phyloP scores from a whole-genome alignment of 2,113 vertebrate genomes.

The Isichthys henryi region DNA sequence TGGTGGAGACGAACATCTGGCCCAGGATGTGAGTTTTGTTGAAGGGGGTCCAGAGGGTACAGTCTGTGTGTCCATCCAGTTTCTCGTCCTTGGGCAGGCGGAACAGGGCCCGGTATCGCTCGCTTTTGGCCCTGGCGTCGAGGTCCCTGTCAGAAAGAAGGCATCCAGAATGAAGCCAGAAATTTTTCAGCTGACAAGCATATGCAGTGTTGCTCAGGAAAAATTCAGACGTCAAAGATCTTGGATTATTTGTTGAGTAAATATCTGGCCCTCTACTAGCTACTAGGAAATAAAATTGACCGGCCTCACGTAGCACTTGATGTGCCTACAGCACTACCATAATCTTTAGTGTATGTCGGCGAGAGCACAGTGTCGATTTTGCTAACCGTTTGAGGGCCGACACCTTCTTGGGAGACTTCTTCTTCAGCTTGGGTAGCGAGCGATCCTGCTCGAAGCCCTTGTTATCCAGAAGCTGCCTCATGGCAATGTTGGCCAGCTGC shows the following conservation, averaged over 20 bases:
- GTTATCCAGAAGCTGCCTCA: conserved; percentile 92
- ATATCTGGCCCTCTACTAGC: background rate
- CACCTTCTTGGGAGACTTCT: conserved; percentile 91
- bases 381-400: conserved; percentile 88
- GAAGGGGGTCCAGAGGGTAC: conserved; percentile 96
- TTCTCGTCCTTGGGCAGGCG: conserved; percentile 94
- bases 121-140: conserved; percentile 92
- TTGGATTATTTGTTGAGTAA: background rate
- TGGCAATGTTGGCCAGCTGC: conserved; percentile 96
- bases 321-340: background rate
- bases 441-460: conserved; percentile 92
- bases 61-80: conserved; percentile 92
- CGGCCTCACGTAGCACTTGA: background rate
- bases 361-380: background rate
- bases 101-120: conserved; percentile 85
- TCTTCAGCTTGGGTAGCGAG: conserved; percentile 90
- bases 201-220: background rate
- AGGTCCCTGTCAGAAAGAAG: conserved; percentile 69
- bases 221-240: background rate
- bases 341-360: background rate
- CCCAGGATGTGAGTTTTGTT: conserved; percentile 97
- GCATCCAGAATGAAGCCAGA: background rate
- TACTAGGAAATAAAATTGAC: background rate
- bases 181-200: background rate
- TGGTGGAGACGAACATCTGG: conserved; percentile 98